Base-by-base conservation (phyloP, 2,797 vertebrate genomes). In the Cirrhinus mrigala region DNA sequence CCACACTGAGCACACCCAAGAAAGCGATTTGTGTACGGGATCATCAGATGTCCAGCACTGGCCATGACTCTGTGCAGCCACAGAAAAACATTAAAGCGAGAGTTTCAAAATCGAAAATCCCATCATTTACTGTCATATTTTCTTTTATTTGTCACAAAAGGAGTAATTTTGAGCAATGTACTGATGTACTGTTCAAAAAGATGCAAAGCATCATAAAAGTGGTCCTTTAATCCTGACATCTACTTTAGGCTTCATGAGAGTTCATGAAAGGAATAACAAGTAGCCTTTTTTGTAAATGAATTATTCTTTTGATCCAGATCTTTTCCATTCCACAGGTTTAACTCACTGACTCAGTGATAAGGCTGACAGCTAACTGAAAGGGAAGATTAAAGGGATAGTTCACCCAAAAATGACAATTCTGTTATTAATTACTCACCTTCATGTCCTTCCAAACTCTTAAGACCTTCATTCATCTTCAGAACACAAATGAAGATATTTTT, bases 1-100 rank as follows among this genome's bases (percentile, higher is more conserved):
- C 97, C 97, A 99, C 10, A 98, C 97, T 0, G 94, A 94, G 74
- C 94, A 94, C 79, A 97, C 95, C 98, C 97, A 99, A 89, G 94
- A 91, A 74, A 97, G 93, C 0, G 92, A 92, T 86, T 93, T 96
- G 93, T 96, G 96, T 79, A 96, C 89, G 0, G 94, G 90, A 73
- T 97, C 96, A 1, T 94, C 94, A 0, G 94, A 91, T 15, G 94
- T 91, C 89, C 97, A 95, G 27, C 93, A 27, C 93, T 88, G 93
- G 78, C 92, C 96, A 93, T 84, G 93, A 92, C 94, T 94, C 98
- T 98, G 90, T 4, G 83, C 64, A 14, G 44, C 24, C 71, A 82
- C 22, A 77, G 46, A 71, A 64, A 44, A 58, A 40, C 58, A 27
- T 70, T 54, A 29, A 79, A 40, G 29, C 3, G 6, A 76, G 15